phyloP scores from a whole-genome alignment of 2,888 invertebrate genomes.

The Amphipoea lucens region DNA sequence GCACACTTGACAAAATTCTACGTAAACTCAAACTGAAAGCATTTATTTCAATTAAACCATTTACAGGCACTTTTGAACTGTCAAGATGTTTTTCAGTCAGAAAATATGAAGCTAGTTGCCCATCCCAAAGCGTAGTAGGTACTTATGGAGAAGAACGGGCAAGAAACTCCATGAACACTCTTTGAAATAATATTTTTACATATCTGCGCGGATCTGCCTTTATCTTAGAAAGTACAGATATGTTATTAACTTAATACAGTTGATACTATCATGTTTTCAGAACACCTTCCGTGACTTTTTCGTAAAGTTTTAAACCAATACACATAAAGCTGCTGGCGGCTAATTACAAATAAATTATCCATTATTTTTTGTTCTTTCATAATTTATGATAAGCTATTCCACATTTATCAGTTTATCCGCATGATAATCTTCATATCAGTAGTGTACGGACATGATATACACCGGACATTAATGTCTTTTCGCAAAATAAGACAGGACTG shows the following conservation, averaged over 20 bases:
- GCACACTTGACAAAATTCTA: neutral
- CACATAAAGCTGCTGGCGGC: neutral
- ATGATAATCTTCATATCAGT: conserved; percentile 49
- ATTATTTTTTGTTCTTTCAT: conserved; percentile 14
- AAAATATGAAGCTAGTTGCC: too few species aligned
- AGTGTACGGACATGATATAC: conserved; percentile 54
- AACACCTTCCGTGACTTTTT: neutral
- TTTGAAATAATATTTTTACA: too few species aligned
- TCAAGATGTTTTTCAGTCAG: too few species aligned
- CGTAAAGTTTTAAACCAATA: neutral
- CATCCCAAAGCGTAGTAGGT: neutral
- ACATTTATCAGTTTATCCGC: conserved; percentile 57
- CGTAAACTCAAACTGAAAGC: too few species aligned
- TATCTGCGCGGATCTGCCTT: neutral
- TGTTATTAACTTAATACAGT: neutral
- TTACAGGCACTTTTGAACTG: too few species aligned
- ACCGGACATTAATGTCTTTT: conserved; percentile 61
- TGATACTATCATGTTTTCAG: neutral
- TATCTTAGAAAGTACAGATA: neutral
- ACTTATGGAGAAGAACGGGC: neutral
- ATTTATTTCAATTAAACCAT: neutral
- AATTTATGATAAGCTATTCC: conserved; percentile 58
- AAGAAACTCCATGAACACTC: too few species aligned
- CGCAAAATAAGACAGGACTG: conserved; percentile 68
- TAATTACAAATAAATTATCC: conserved; percentile 21